Evolutionary conservation across 2,113 vertebrate genomes (phyloP), one percentile per base, ranked within the genome.

Genomic region (Glareola pratincola): DNA sequence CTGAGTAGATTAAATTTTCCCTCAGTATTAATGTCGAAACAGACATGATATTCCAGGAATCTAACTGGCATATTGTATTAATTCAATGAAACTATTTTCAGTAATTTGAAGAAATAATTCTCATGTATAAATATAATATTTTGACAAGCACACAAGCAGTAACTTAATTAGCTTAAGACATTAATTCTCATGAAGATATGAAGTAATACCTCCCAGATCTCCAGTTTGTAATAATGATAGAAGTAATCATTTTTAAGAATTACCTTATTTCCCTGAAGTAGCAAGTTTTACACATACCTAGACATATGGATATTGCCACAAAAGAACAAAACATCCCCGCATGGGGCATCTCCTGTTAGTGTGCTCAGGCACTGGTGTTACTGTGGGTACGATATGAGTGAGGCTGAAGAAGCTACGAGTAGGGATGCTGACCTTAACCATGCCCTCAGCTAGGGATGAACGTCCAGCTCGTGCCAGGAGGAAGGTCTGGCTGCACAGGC

Each of bases 141-240:
- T 96, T 92, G 83, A 94, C 79, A 95, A 86, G 56, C 64, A 81
- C 17, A 50, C 64, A 91, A 81, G 64, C 86, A 77, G 62, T 87
- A 93, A 72, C 64, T 94, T 94, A 81, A 96, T 92, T 94, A 83
- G 67, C 54, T 92, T 8, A 74, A 96, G 54, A 64, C 48, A 78
- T 41, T 83, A 29, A 87, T 92, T 94, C 48, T 84, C 56, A 45
- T n/a, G 64, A 91, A 50, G 57, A 71, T 63, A 56, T 32, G 14
- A 85, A 84, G 24, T 68, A 76, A 36, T 84, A 47, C 30, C 30
- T 83, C 67, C 72, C 54, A 32, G 50, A 51, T 41, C 36, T 94
- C 39, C 80, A 81, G 39, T 56, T 39, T n/a, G n/a, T 59, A 82
- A 68, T 66, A 88, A 50, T 8, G 8, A 34, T 77, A 77, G 72